A percentile compares a stretch with the other conserved stretches of the same genome.
Evolutionary conservation across 2,113 vertebrate genomes (phyloP).

Genomic region (Etheostoma cragini): DNA sequence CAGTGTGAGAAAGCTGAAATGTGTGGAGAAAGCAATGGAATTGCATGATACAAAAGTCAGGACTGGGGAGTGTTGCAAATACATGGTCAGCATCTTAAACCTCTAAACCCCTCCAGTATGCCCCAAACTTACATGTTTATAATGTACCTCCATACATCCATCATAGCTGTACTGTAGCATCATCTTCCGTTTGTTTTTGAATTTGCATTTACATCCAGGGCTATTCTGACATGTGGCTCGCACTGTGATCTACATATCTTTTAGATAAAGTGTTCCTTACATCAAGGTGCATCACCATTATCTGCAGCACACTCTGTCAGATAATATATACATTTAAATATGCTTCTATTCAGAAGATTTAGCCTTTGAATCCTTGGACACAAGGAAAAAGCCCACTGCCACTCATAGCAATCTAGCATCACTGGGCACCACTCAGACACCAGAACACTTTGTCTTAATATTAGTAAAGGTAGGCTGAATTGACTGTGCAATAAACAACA

Average conservation of each 20-base stretch:
- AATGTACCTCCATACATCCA: neutral
- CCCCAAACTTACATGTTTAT: neutral
- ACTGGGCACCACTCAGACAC: neutral
- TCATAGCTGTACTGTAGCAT: neutral
- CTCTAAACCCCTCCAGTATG: neutral
- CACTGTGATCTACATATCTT: neutral
- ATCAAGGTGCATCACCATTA: neutral
- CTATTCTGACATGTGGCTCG: neutral
- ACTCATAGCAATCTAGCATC: neutral
- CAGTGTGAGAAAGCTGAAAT: too few species aligned
- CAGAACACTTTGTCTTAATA: too few species aligned
- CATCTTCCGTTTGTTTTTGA: neutral
- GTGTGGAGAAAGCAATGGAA: too few species aligned
- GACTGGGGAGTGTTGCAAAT: too few species aligned
- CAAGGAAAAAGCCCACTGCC: neutral
- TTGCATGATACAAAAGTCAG: too few species aligned
- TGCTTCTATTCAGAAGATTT: neutral
- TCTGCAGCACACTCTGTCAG: neutral
- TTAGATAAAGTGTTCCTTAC: constrained; percentile 10
- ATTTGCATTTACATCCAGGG: neutral
- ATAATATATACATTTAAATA: neutral
- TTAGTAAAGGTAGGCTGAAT: neutral
- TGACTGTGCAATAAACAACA: neutral
- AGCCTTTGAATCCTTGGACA: neutral
- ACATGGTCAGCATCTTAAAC: neutral